These are phyloP conservation scores for Tipula vernalis DNA, from an alignment of 2,888 invertebrate genomes.

Conservation along the genomic window DNA sequence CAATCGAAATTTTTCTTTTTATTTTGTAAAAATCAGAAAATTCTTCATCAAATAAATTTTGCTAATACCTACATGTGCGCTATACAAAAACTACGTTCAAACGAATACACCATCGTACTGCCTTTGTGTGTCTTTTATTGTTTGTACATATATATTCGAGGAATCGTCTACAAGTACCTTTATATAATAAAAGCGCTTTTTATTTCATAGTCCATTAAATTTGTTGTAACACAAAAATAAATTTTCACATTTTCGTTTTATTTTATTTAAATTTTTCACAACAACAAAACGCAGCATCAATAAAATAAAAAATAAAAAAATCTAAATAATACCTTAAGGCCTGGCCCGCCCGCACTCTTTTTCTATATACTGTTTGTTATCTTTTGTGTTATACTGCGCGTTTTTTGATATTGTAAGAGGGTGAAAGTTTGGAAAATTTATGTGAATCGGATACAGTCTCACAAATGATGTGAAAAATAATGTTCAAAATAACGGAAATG, in stretches of 20 bases:
- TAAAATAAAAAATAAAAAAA: not conserved
- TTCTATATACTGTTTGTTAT: not conserved
- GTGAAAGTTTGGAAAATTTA: not conserved
- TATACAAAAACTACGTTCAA: not conserved
- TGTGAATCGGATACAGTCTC: not conserved
- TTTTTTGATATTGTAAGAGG: not conserved
- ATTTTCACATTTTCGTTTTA: not conserved
- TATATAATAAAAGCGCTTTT: not conserved
- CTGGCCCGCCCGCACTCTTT: not conserved
- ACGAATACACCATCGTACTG: not conserved
- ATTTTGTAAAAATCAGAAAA: not conserved
- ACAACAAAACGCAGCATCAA: not conserved
- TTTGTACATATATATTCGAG: not conserved
- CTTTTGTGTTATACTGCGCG: not conserved
- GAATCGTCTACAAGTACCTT: not conserved
- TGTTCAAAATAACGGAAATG: not conserved
- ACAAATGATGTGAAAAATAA: constrained; percentile 4
- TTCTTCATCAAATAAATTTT: not conserved
- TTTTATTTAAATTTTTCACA: not conserved
- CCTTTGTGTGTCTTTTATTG: not conserved
- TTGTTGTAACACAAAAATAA: not conserved
- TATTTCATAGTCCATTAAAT: not conserved
- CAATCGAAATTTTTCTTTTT: not conserved
- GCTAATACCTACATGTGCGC: not conserved
- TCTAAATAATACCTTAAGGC: not conserved